phyloP scores from a whole-genome alignment of 1,140 invertebrate genomes.

The Ylistrum balloti region DNA sequence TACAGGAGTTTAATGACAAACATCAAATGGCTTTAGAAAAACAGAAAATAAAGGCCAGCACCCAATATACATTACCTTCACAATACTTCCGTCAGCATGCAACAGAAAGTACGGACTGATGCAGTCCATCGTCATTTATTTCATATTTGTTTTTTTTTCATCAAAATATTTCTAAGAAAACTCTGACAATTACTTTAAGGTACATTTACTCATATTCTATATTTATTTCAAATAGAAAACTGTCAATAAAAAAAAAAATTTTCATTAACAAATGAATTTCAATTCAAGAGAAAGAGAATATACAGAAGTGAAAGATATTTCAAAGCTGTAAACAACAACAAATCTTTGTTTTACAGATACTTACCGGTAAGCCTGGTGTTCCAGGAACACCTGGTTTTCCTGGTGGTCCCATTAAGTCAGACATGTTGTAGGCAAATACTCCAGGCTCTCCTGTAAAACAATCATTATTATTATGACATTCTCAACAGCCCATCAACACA shows the following conservation, averaged over 20 bases:
- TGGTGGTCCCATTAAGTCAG: background rate
- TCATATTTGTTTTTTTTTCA: too few relatives aligned
- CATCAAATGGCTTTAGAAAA: too few relatives aligned
- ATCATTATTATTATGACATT: too few relatives aligned
- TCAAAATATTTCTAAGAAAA: too few relatives aligned
- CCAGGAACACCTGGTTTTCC: background rate
- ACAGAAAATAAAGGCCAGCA: background rate
- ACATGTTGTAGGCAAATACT: constrained; percentile 3
- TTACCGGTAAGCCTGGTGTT: background rate
- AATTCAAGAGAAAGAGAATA: background rate
- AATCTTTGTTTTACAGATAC: background rate
- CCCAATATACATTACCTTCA: background rate
- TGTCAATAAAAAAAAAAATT: too few relatives aligned
- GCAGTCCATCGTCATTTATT: too few relatives aligned
- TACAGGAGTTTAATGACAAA: too few relatives aligned
- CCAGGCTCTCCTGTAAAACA: constrained; percentile 6
- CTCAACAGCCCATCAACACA: too few relatives aligned
- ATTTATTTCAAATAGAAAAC: too few relatives aligned
- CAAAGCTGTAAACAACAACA: background rate
- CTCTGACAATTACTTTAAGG: too few relatives aligned
- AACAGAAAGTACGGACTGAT: background rate
- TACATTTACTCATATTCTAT: too few relatives aligned
- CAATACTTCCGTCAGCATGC: background rate
- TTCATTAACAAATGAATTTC: too few relatives aligned
- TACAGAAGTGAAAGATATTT: background rate